Base-by-base conservation (phyloP, 2,797 vertebrate species). In the Toxotes lorentzi region DNA sequence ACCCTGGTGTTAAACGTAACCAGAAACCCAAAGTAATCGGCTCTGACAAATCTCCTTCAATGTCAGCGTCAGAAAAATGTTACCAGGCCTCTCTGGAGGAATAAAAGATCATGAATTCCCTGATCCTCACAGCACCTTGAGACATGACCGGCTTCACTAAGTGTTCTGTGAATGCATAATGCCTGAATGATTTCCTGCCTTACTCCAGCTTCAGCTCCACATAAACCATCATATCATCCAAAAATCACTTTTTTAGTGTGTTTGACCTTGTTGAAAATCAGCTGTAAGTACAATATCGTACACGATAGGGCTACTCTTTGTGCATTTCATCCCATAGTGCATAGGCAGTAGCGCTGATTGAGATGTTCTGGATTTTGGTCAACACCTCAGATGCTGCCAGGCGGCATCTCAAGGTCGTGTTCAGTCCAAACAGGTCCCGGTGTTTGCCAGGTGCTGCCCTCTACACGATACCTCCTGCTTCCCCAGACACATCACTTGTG, bases 391-490 rank as follows among this genome's bases (percentile, higher is more conserved):
- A 21, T 32, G 63, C 57, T 76, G 65, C 65, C 72, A 53, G 76
- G 54, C 12, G 50, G 47, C 45, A 48, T 59, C 76, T 72, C 56
- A 67, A 73, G 83, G 79, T 87, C 73, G 43, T 21, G 40, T 40
- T 58, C 53, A 67, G 57, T 72, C 66, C 53, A 72, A 70, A 74
- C 56, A 67, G 9, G 53, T 41, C 59, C n/a, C 45, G 9, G 24
- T 51, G 61, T 78, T 71, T 65, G 75, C 78, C 68, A 70, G 38
- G 54, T 61, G 60, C 68, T 75, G 43, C 54, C 68, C 53, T 75
- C 63, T 21, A 27, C 56, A 53, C 27, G 27, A 43, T 61, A 38
- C 47, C 56, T 48, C 35, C 56, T 32, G 50, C 70, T 21, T 85
- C 78, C 61, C 58, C 51, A 54, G 64, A 60, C 27, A 23, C 60